phyloP scores from a whole-genome alignment of 2,888 invertebrate genomes.

The Ochlodes sylvanus region DNA sequence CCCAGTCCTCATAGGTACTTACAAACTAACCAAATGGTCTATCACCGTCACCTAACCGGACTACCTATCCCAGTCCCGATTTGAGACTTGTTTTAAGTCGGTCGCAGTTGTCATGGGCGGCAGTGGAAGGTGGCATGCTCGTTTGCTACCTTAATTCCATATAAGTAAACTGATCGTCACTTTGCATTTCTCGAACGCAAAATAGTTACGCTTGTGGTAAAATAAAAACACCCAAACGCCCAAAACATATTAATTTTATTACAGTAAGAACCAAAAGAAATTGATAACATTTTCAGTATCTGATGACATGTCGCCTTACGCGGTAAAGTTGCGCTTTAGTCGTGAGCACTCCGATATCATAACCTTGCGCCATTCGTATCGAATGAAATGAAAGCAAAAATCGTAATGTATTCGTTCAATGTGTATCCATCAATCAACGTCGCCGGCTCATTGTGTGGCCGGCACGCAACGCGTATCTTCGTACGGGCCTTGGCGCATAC shows the following conservation, averaged over 20 bases:
- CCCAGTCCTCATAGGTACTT: too few relatives aligned
- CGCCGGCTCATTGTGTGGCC: conserved; percentile 82
- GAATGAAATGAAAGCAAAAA: conserved; percentile 82
- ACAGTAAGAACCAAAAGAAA: conserved; percentile 21
- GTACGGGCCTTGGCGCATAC: conserved; percentile 59
- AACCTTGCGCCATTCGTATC: conserved; percentile 83
- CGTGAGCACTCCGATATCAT: conserved; percentile 73
- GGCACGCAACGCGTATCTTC: conserved; percentile 73
- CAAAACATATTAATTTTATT: neutral
- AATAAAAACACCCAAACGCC: conserved; percentile 15
- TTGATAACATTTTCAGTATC: conserved; percentile 38
- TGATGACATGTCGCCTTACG: conserved; percentile 38
- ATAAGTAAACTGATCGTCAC: too few relatives aligned
- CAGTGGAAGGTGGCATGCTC: too few relatives aligned
- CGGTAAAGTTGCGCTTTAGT: conserved; percentile 38
- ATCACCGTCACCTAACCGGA: too few relatives aligned
- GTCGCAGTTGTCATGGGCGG: too few relatives aligned
- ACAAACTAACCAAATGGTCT: too few relatives aligned
- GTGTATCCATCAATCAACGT: conserved; percentile 81
- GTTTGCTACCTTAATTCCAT: too few relatives aligned
- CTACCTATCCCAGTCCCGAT: too few relatives aligned
- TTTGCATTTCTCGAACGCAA: too few relatives aligned
- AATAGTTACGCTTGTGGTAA: too few relatives aligned
- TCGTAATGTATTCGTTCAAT: conserved; percentile 84
- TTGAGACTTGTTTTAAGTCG: too few relatives aligned